Evolutionary conservation across 2,888 invertebrate species (phyloP).

Genomic region (Caenorhabditis panamensis): DNA sequence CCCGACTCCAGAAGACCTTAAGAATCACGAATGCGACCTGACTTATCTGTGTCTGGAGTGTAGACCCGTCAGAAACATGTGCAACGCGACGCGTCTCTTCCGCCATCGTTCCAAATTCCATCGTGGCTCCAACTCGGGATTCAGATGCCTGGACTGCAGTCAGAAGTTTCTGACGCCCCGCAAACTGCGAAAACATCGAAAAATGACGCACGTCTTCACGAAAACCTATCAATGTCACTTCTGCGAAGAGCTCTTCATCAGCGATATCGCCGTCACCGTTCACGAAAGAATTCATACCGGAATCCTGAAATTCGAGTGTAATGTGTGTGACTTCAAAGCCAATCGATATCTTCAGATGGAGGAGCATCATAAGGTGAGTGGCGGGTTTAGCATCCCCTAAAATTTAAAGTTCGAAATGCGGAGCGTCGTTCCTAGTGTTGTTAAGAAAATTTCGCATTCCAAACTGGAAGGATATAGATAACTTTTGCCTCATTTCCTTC

Average conservation of each 20-base stretch:
- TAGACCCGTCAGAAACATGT: slow-evolving; percentile 79
- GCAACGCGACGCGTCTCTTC: slow-evolving; percentile 71
- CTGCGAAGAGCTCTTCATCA: slow-evolving; percentile 81
- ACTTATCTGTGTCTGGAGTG: slow-evolving; percentile 80
- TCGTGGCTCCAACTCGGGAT: slow-evolving; percentile 78
- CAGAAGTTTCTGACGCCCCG: slow-evolving; percentile 81
- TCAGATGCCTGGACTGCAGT: slow-evolving; percentile 79
- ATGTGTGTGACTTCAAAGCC: slow-evolving; percentile 72
- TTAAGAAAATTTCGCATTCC: too few relatives aligned
- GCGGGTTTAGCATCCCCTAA: too few relatives aligned
- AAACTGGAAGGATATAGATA: too few relatives aligned
- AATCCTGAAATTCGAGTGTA: slow-evolving; percentile 81
- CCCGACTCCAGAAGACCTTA: slow-evolving; percentile 60
- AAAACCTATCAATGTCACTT: slow-evolving; percentile 81
- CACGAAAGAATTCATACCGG: slow-evolving; percentile 81
- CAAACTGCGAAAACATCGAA: slow-evolving; percentile 80
- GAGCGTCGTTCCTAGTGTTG: too few relatives aligned
- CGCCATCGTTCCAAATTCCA: slow-evolving; percentile 73
- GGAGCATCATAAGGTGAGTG: slow-evolving; percentile 74
- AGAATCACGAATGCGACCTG: slow-evolving; percentile 79
- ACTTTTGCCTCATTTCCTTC: not conserved
- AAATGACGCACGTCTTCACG: slow-evolving; percentile 81
- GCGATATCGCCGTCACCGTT: slow-evolving; percentile 77
- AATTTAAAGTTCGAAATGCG: too few relatives aligned
- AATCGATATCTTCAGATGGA: slow-evolving; percentile 79